Conservation (phyloP, 2,113 vertebrate species). For the cattle (Bos taurus) region ARS-UCD2.0 NC_037335.1:30551501-30552000, state of each 20-base stretch:
- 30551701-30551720: neutral
- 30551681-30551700: neutral
- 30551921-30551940: neutral
- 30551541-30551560: neutral
- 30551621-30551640: neutral
- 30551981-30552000: neutral
- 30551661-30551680: neutral
- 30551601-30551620: neutral
- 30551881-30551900: neutral
- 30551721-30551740: neutral
- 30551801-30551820: neutral
- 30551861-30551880: neutral
- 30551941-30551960: neutral
- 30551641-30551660: neutral
- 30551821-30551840: neutral
- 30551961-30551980: neutral
- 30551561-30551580: neutral
- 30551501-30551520: neutral
- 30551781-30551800: neutral
- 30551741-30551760: neutral
- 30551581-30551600: neutral
- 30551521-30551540: neutral
- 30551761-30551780: neutral
- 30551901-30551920: neutral
- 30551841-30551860: neutral